Conservation (phyloP, 2,888 invertebrate genomes). For the Rhagonycha fulva region DNA sequence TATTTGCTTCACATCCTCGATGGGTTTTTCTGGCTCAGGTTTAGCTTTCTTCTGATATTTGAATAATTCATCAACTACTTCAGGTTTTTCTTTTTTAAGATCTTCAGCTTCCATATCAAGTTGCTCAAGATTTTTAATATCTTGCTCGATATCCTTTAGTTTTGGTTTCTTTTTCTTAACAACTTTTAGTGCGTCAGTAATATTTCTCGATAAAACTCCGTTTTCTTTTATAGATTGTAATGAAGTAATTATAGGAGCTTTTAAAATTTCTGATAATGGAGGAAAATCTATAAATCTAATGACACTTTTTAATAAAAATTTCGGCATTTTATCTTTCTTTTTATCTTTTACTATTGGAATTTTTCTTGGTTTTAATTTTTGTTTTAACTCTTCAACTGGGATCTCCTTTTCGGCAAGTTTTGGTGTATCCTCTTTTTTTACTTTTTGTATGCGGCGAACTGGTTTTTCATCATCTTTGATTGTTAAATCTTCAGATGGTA, state of each 20-base stretch:
- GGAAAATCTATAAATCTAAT: slow-evolving; percentile 61
- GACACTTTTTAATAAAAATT: slow-evolving; percentile 71
- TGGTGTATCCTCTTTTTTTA: not conserved
- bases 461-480: not conserved
- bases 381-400: slow-evolving; percentile 41
- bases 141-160: slow-evolving; percentile 48
- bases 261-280: slow-evolving; percentile 45
- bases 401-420: not conserved
- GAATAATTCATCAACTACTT: slow-evolving; percentile 32
- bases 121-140: slow-evolving; percentile 47
- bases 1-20: slow-evolving; percentile 49
- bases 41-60: slow-evolving; percentile 42
- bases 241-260: slow-evolving; percentile 45
- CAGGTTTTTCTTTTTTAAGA: slow-evolving; percentile 47
- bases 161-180: slow-evolving; percentile 60
- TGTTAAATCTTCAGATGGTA: not conserved
- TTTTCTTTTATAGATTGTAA: slow-evolving; percentile 46
- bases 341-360: slow-evolving; percentile 42
- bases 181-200: slow-evolving; percentile 67
- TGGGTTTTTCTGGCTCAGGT: slow-evolving; percentile 28
- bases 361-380: slow-evolving; percentile 44
- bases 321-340: slow-evolving; percentile 57
- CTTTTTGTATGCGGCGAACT: not conserved
- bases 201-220: slow-evolving; percentile 57
- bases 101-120: slow-evolving; percentile 12